phyloP scores from a whole-genome alignment of 2,113 vertebrate species.

The Clarias gariepinus region DNA sequence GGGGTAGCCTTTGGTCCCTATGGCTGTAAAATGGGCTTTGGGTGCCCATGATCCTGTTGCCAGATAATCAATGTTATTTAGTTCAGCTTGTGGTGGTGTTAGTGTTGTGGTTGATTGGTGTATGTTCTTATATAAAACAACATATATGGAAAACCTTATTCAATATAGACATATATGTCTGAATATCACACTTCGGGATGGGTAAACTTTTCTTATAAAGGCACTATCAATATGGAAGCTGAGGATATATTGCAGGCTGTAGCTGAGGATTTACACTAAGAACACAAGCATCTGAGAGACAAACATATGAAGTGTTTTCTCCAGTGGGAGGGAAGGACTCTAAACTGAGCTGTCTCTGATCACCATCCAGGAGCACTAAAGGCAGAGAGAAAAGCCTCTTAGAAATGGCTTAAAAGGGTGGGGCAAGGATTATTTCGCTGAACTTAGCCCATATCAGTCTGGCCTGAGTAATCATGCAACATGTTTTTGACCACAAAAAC shows the following conservation, averaged over 20 bases:
- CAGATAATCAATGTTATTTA: too few species aligned
- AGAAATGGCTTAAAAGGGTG: not conserved
- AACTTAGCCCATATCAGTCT: conserved; percentile 37
- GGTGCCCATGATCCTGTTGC: too few species aligned
- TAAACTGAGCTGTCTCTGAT: conserved; percentile 24
- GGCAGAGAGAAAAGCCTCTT: not conserved
- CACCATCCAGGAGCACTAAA: conserved; percentile 27
- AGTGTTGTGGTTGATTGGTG: too few species aligned
- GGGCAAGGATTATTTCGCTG: conserved; percentile 24
- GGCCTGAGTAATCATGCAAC: conserved; percentile 15
- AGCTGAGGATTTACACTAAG: not conserved
- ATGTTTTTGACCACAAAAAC: not conserved
- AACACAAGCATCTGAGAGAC: conserved; percentile 1
- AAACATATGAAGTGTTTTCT: conserved; percentile 6
- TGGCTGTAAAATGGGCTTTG: too few species aligned
- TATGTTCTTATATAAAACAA: too few species aligned
- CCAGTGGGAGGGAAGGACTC: not conserved
- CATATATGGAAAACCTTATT: too few species aligned
- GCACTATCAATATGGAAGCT: not conserved
- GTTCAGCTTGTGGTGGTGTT: too few species aligned
- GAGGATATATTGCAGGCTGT: not conserved
- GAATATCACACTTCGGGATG: too few species aligned
- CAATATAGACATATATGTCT: too few species aligned
- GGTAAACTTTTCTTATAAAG: not conserved
- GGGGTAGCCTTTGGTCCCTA: too few species aligned